Conservation (phyloP, 2,888 invertebrate genomes). For the Harpalus rufipes region DNA sequence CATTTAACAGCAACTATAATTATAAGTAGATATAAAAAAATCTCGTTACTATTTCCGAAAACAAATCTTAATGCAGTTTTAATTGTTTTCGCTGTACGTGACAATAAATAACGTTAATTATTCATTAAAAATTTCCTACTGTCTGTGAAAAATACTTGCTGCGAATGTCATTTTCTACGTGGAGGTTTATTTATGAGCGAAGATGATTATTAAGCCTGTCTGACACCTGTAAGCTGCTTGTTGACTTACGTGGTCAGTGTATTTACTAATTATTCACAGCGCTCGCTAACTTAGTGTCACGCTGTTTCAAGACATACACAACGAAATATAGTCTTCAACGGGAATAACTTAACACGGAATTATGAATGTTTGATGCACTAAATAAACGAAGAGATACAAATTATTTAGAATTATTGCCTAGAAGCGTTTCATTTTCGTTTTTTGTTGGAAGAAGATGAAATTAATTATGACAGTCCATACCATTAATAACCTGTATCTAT, state of each 20-base stretch:
- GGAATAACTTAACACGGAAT: background rate
- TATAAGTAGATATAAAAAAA: too few species aligned
- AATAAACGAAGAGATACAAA: background rate
- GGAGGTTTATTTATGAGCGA: background rate
- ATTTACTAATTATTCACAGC: background rate
- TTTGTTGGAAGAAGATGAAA: background rate
- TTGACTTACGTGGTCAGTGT: background rate
- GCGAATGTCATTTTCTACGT: background rate
- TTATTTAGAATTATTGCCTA: background rate
- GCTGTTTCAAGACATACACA: background rate
- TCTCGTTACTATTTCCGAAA: too few species aligned
- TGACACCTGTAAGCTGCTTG: background rate
- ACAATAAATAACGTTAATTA: background rate
- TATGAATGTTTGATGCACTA: background rate
- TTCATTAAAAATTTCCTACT: too few species aligned
- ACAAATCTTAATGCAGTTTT: background rate
- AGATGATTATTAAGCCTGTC: background rate
- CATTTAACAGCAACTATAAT: too few species aligned
- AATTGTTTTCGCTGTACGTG: background rate
- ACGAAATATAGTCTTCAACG: constrained; percentile 2
- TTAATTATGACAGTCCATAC: too few species aligned
- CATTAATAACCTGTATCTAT: too few species aligned
- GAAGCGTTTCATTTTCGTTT: background rate
- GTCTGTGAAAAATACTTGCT: background rate
- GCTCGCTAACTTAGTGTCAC: background rate